These are phyloP conservation scores for Nemotelus pantherinus DNA, from an alignment of 2,888 invertebrate genomes.

Conservation along the genomic window DNA sequence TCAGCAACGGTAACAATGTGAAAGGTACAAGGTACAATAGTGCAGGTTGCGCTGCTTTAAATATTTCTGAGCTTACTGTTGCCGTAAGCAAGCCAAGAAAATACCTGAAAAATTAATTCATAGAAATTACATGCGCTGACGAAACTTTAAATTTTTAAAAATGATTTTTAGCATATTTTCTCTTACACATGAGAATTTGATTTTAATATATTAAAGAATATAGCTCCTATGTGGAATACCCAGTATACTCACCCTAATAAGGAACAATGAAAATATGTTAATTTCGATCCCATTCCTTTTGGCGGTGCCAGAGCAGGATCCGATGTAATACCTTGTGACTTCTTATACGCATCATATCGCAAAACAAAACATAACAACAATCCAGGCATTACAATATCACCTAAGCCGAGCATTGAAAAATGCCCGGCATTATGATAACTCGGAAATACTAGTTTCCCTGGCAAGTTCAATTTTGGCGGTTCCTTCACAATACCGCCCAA, in stretches of 20 bases:
- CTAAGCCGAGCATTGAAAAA: conserved; percentile 93
- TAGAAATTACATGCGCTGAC: neutral
- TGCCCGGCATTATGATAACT: conserved; percentile 96
- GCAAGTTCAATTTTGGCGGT: conserved; percentile 93
- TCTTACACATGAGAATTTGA: too few species aligned
- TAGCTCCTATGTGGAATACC: too few species aligned
- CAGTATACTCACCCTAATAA: conserved; percentile 76
- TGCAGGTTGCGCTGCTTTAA: conserved; percentile 98
- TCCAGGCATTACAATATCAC: conserved; percentile 95
- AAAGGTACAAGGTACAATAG: conserved; percentile 97
- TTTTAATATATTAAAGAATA: too few species aligned
- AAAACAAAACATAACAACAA: conserved; percentile 93
- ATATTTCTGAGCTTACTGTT: conserved; percentile 96
- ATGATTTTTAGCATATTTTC: neutral
- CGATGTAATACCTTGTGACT: conserved; percentile 70
- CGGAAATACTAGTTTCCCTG: conserved; percentile 96
- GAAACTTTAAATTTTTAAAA: neutral
- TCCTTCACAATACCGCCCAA: conserved; percentile 90
- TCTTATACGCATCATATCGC: conserved; percentile 97
- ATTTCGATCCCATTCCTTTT: conserved; percentile 70
- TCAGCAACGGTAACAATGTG: conserved; percentile 92
- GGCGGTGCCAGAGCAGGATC: conserved; percentile 71
- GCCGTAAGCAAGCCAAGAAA: conserved; percentile 96
- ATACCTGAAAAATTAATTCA: conserved; percentile 66
- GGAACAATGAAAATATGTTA: conserved; percentile 98